Conservation (phyloP, 2,797 vertebrate genomes). For the Perodicticus potto region DNA sequence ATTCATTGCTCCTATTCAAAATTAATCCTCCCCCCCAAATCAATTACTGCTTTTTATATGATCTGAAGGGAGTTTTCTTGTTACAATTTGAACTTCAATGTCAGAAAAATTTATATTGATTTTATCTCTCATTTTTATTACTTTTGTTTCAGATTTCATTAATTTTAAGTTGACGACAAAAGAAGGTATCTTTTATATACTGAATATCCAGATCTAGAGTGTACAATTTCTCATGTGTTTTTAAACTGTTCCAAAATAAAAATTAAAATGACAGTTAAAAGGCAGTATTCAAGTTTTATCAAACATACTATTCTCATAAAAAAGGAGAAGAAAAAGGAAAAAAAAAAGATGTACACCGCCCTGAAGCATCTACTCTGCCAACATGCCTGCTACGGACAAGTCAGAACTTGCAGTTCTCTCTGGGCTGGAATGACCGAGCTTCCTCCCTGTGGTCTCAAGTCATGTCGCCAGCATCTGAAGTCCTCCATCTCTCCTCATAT, state of each 20-base stretch:
- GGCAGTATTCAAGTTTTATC: not conserved
- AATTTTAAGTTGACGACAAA: not conserved
- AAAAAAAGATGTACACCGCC: not conserved
- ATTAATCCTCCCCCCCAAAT: not conserved
- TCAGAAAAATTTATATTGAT: not conserved
- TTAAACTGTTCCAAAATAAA: not conserved
- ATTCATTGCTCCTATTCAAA: not conserved
- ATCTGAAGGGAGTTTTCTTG: not conserved
- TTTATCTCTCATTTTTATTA: not conserved
- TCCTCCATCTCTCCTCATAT: not conserved
- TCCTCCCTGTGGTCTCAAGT: not conserved
- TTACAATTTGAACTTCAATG: not conserved
- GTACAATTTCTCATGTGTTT: not conserved
- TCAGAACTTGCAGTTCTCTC: not conserved
- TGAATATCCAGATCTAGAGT: not conserved
- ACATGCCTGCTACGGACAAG: not conserved
- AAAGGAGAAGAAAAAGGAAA: not conserved
- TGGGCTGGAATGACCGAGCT: not conserved
- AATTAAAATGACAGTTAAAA: constrained; percentile 3
- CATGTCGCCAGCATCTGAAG: not conserved
- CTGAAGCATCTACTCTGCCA: not conserved
- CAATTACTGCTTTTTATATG: not conserved
- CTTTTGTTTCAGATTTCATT: not conserved
- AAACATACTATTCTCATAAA: not conserved
- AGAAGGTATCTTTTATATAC: not conserved